Evolutionary conservation across 2,888 invertebrate species (phyloP).

Genomic region (Ferdinandea cuprea): DNA sequence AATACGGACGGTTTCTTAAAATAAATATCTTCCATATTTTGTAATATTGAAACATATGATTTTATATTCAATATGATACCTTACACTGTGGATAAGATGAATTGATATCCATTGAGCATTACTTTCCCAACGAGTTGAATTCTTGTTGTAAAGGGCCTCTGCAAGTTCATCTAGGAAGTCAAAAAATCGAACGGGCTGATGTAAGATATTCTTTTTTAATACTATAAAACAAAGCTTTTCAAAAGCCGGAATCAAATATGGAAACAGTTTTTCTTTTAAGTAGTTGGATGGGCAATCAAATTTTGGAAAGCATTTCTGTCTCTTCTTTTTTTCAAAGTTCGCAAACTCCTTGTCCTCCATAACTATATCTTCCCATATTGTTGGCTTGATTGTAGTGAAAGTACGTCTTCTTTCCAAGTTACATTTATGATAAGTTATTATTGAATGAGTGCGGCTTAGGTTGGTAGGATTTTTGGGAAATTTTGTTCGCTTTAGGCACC

Average conservation of each 20-base stretch:
- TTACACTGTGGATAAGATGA: background rate
- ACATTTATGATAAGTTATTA: background rate
- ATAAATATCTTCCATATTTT: background rate
- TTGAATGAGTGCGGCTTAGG: background rate
- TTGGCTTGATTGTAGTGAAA: background rate
- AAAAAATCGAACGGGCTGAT: background rate
- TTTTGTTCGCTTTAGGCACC: too few species aligned
- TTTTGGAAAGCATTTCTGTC: background rate
- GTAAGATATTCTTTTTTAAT: background rate
- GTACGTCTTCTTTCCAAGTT: background rate
- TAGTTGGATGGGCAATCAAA: background rate
- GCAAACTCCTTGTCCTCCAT: slow-evolving; percentile 1
- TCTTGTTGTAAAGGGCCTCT: background rate
- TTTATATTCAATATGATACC: background rate
- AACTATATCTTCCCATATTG: slow-evolving; percentile 7
- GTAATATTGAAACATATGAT: background rate
- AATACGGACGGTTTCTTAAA: slow-evolving; percentile 30
- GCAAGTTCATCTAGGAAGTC: background rate
- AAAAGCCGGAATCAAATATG: background rate
- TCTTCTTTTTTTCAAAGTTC: background rate
- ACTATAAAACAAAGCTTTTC: background rate
- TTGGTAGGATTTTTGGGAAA: background rate
- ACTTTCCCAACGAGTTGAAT: background rate
- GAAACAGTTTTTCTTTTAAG: background rate
- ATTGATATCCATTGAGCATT: background rate